Percentiles rank a stretch among this genome's conserved stretches.
These are phyloP conservation scores for Araneus ventricosus DNA, from an alignment of 1,140 invertebrate genomes.

Conservation along the genomic window DNA sequence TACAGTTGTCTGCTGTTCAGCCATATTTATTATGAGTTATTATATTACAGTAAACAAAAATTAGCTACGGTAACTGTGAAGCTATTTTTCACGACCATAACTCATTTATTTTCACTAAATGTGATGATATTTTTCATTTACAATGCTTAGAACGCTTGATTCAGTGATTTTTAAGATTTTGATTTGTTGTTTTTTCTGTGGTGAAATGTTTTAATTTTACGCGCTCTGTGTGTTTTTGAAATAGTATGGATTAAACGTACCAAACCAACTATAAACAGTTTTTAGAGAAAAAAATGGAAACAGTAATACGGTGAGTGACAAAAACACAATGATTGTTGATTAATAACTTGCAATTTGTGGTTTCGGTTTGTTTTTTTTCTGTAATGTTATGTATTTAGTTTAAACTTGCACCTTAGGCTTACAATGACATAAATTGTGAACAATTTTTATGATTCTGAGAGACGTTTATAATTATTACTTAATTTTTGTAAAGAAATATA, in stretches of 20 bases:
- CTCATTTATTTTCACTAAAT: neutral
- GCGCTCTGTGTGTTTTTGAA: slow-evolving; percentile 52
- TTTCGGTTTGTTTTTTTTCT: slow-evolving; percentile 38
- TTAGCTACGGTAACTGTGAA: slow-evolving; percentile 10
- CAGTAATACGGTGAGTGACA: slow-evolving; percentile 15
- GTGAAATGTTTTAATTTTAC: slow-evolving; percentile 71
- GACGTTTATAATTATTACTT: neutral
- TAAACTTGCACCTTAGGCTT: slow-evolving; percentile 7
- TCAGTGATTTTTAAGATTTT: slow-evolving; percentile 36
- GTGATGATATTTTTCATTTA: neutral
- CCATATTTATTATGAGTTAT: slow-evolving; percentile 74
- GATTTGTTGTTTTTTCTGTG: slow-evolving; percentile 64
- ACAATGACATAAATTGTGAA: neutral
- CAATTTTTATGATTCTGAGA: neutral
- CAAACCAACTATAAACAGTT: neutral
- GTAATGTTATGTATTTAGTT: slow-evolving; percentile 26
- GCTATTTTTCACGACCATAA: neutral
- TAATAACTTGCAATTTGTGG: neutral
- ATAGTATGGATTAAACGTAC: slow-evolving; percentile 8
- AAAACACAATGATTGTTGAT: neutral
- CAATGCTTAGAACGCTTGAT: neutral
- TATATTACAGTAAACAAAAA: slow-evolving; percentile 75
- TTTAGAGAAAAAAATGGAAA: neutral
- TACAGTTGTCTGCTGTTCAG: slow-evolving; percentile 75
- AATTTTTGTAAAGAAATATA: neutral